Evolutionary conservation across 2,888 invertebrate genomes (phyloP).

Genomic region (Hemicrepidius hirtus): DNA sequence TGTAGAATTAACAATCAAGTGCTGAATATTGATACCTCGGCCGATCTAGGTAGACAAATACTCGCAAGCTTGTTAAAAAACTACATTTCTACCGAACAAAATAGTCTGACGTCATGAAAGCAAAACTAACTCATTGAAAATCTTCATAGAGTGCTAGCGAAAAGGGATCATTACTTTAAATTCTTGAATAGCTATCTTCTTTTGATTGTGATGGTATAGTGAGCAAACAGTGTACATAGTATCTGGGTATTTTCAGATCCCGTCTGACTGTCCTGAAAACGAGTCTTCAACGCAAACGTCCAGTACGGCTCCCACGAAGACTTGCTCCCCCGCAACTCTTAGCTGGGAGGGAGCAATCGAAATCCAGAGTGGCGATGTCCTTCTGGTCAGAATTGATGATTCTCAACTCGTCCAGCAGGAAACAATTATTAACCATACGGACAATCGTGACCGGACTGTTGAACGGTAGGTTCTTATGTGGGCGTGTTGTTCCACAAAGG

Average conservation of each 20-base stretch:
- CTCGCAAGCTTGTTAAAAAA: not conserved
- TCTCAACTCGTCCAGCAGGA: constrained; percentile 73
- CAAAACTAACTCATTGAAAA: constrained; percentile 1
- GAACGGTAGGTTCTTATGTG: constrained; percentile 54
- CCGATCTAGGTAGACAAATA: too few species aligned
- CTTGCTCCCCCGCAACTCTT: constrained; percentile 60
- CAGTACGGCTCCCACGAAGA: not conserved
- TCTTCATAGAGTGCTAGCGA: constrained; percentile 3
- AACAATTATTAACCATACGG: constrained; percentile 60
- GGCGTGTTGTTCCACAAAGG: constrained; percentile 26
- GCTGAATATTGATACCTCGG: too few species aligned
- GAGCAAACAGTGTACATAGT: too few species aligned
- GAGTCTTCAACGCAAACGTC: not conserved
- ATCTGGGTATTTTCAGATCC: constrained; percentile 26
- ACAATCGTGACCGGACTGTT: constrained; percentile 54
- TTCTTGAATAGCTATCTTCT: not conserved
- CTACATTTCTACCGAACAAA: not conserved
- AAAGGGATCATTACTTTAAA: constrained; percentile 3
- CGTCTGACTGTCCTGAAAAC: constrained; percentile 17
- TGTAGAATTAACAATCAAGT: too few species aligned
- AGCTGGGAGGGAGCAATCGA: constrained; percentile 81
- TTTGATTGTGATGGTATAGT: constrained; percentile 4
- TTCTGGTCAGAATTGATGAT: constrained; percentile 82
- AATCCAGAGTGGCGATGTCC: constrained; percentile 83
- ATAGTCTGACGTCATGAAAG: not conserved